Evolutionary conservation across 2,113 vertebrate genomes (phyloP), one percentile per base, ranked within the genome.

Genomic region (Chloropsis hardwickii): DNA sequence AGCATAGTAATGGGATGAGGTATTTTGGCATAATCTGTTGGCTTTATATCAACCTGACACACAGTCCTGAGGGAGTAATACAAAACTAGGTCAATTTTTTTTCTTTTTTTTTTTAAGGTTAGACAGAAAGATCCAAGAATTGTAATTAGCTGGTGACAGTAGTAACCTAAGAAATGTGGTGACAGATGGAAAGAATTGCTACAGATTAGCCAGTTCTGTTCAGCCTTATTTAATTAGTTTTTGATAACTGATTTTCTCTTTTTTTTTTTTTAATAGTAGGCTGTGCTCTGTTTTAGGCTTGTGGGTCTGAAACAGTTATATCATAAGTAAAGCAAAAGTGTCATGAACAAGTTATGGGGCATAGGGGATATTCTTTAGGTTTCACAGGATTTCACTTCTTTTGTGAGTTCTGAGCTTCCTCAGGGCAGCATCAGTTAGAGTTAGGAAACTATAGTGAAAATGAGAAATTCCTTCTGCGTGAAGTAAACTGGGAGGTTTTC

Each of bases 121-220:
- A 35, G 48, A 45, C 11, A 70, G 61, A 88, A 83, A 37, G 50
- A 62, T 80, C 12, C 44, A 83, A 67, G n/a, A 40, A 23, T 31
- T 92, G 19, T 62, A 57, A 37, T 77, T 44, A 48, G 22, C 48
- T 88, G 56, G 27, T 71, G 27, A 88, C 18, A 27, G 56, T 33
- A 66, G 58, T 82, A 70, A 66, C 73, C 27, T 64, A 80, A 70
- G 66, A 82, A 81, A 50, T 39, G 22, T 29, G 45, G 28, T 86
- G 73, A 78, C 71, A 91, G 72, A 71, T 91, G 67, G 48, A 83
- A 81, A 61, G 42, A 56, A 54, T 77, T 1, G 1, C 54, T 88
- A 80, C 21, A 33, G 58, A 78, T 86, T 93, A 92, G 48, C 15
- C 4, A 33, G 9, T 95, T 92, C 44, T 86, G 20, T 70, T 94